These are phyloP conservation scores for Carassius gibelio DNA, from an alignment of 2,113 vertebrate genomes.

Conservation along the genomic window DNA sequence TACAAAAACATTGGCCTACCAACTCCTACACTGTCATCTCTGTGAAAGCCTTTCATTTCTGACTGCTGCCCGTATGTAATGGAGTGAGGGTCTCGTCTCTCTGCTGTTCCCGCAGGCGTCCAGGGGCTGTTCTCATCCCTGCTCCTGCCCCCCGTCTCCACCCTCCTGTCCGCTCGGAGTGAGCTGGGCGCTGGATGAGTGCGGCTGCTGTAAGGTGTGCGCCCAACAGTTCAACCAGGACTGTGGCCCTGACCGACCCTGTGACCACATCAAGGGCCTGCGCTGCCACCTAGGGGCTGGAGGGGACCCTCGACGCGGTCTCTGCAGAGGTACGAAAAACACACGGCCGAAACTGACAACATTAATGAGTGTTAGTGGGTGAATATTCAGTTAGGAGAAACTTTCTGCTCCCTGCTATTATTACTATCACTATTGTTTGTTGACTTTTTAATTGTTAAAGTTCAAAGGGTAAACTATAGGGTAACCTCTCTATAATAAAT, in stretches of 20 bases:
- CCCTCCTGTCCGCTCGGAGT: slow-evolving; percentile 67
- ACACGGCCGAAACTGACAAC: neutral
- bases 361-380: no score
- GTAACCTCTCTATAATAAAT: no score
- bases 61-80: slow-evolving; percentile 51
- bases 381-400: no score
- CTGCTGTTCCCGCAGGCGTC: slow-evolving; percentile 24
- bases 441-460: no score
- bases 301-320: slow-evolving; percentile 68
- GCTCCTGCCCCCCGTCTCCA: slow-evolving; percentile 64
- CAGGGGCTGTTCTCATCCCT: slow-evolving; percentile 53
- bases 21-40: neutral
- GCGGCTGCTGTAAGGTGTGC: slow-evolving; percentile 78
- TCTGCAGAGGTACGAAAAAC: slow-evolving; percentile 72
- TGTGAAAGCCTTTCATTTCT: slow-evolving; percentile 2
- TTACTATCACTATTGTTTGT: no score
- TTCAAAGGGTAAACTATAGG: no score
- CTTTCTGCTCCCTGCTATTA: no score
- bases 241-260: slow-evolving; percentile 70
- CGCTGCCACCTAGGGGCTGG: slow-evolving; percentile 73
- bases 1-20: neutral
- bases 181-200: slow-evolving; percentile 72
- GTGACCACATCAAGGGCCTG: slow-evolving; percentile 60
- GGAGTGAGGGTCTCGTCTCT: slow-evolving; percentile 13
- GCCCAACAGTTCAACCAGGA: slow-evolving; percentile 78